Conservation (phyloP, 2,113 vertebrate genomes). For the Sylvietta virens region DNA sequence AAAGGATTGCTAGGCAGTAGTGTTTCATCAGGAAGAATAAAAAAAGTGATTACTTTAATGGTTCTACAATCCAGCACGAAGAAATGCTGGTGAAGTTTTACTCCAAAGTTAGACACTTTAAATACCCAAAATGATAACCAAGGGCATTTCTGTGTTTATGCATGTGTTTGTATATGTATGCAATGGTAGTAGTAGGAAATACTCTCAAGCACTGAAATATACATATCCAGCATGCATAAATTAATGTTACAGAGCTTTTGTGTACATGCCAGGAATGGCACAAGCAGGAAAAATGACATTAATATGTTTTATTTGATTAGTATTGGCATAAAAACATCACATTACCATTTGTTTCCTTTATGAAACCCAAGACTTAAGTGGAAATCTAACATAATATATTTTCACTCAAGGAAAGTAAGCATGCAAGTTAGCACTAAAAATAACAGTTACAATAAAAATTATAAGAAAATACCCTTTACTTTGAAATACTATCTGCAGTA, state of each 20-base stretch:
- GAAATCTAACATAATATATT: not conserved
- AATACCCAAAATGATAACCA: not conserved
- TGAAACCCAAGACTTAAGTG: not conserved
- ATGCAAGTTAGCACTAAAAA: not conserved
- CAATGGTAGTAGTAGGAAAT: not conserved
- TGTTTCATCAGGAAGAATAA: not conserved
- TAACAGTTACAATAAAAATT: not conserved
- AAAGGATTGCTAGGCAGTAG: not conserved
- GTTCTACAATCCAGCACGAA: not conserved
- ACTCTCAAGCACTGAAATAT: not conserved
- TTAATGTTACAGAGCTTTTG: not conserved
- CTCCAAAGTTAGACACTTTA: not conserved
- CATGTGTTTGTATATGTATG: not conserved
- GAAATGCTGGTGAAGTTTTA: not conserved
- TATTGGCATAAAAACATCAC: conserved; percentile 13
- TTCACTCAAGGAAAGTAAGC: not conserved
- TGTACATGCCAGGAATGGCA: not conserved
- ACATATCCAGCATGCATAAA: not conserved
- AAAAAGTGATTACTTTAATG: not conserved
- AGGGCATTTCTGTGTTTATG: not conserved
- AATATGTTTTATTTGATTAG: conserved; percentile 28
- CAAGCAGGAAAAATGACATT: not conserved
- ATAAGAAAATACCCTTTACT: not conserved
- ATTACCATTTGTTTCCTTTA: conserved; percentile 2
- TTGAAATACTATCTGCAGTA: not conserved